Percentiles rank a stretch among this genome's conserved stretches.
phyloP scores from a whole-genome alignment of 2,797 vertebrate species.

The Manis javanica region DNA sequence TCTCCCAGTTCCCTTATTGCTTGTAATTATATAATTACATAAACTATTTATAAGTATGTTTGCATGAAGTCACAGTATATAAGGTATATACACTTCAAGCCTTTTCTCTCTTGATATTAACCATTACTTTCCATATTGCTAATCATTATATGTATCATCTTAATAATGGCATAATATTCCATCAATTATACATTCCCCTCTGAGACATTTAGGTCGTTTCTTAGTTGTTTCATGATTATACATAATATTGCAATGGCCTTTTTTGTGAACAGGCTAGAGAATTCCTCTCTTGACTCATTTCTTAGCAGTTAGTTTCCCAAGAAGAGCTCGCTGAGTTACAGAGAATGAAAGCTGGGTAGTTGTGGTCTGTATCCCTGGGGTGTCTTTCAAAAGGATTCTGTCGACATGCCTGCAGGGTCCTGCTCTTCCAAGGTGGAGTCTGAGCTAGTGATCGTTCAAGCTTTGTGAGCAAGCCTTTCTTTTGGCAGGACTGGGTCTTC shows the following conservation, averaged over 20 bases:
- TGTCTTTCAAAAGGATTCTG: neutral
- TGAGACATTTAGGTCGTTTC: neutral
- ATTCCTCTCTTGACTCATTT: constrained; percentile 17
- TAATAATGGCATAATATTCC: neutral
- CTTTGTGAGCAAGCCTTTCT: neutral
- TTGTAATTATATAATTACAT: constrained; percentile 19
- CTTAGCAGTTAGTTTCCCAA: neutral
- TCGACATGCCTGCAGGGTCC: neutral
- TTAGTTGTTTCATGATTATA: constrained; percentile 30
- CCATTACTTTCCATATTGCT: neutral
- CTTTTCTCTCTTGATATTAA: neutral
- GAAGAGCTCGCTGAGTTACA: neutral
- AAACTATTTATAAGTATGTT: constrained; percentile 45
- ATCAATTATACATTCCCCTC: neutral
- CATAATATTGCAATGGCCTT: neutral
- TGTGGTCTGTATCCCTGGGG: neutral
- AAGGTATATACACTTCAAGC: neutral
- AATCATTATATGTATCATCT: neutral
- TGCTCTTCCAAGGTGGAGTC: neutral
- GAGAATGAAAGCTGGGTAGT: neutral
- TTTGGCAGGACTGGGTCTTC: neutral
- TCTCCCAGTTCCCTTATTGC: neutral
- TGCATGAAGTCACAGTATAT: neutral
- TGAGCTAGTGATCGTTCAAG: neutral
- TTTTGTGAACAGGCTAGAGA: constrained; percentile 18